Percentiles rank a stretch among this genome's conserved stretches.
These are phyloP conservation scores for Aleadryas rufinucha DNA, from an alignment of 2,113 vertebrate genomes.

Conservation along the genomic window DNA sequence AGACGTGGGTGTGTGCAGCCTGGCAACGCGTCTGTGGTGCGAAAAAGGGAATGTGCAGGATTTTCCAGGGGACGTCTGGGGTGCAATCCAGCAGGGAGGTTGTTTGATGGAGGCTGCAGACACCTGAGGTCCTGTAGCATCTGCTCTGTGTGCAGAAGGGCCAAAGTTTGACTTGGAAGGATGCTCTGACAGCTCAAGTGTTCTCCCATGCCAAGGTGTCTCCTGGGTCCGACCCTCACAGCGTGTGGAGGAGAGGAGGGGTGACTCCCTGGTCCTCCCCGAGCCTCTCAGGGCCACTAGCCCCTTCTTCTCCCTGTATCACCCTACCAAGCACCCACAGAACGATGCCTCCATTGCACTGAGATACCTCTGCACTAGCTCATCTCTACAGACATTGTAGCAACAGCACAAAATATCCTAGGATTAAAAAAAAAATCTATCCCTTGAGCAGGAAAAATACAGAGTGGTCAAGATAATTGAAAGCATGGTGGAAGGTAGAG, in stretches of 20 bases:
- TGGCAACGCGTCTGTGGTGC: rapidly evolving
- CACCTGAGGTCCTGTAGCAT: neutral
- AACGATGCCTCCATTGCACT: rapidly evolving
- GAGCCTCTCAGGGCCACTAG: neutral
- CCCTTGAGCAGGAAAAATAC: neutral
- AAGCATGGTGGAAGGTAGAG: neutral
- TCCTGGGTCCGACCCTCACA: neutral
- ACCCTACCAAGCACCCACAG: neutral
- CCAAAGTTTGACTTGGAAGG: neutral
- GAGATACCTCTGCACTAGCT: rapidly evolving
- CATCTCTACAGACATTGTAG: neutral
- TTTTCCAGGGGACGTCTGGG: rapidly evolving
- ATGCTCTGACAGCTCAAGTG: neutral
- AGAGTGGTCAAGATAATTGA: neutral
- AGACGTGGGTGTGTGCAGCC: neutral
- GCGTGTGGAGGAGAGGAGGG: rapidly evolving
- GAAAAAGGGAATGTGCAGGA: neutral
- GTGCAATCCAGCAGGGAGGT: rapidly evolving
- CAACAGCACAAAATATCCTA: neutral
- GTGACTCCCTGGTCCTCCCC: neutral
- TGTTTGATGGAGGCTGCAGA: neutral
- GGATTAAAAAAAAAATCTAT: too few species aligned
- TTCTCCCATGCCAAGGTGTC: neutral
- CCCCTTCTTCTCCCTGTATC: neutral
- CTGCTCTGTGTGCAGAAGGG: neutral